Base-by-base conservation (phyloP, 2,113 vertebrate species). In the Gnathonemus longibarbis region DNA sequence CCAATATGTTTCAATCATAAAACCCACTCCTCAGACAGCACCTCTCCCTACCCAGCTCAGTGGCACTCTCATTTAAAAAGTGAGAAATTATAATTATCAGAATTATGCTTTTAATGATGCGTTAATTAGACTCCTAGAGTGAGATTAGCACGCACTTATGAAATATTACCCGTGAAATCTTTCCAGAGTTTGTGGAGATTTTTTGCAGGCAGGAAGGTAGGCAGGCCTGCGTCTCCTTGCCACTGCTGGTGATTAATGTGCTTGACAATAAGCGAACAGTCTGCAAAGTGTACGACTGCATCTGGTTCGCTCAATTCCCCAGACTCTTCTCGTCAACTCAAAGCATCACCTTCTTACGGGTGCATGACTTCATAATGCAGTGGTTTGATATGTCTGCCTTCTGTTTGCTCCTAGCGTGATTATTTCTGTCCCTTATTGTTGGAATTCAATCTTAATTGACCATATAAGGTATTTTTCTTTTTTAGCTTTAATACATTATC, bases 41-140 rank as follows among this genome's bases (percentile, higher is more conserved):
- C 92, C 93, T 93, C 92, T 94, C 92, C 94, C 93, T 93, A 93
- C 94, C 91, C 93, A 92, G 93, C 95, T 95, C 95, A 94, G 92
- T 94, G 91, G 92, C 92, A 90, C 92, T 94, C 94, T 93, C 96
- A 96, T 96, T 96, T 95, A 96, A 96, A 96, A 97, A 94, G 96
- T 96, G 96, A 95, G 96, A 97, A 96, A 96, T 96, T 96, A 96
- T 97, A 97, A 97, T 97, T 95, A 97, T 97, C 95, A 95, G 96
- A 97, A 97, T 96, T 96, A 97, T 96, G 96, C 94, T 96, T 96
- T 97, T 96, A 97, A 96, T 97, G 95, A 97, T 96, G 96, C 95
- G 95, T 96, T 96, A 97, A 97, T 97, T 96, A 96, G 96, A 96
- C 96, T 96, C 96, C 95, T 95, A 95, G 93, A 96, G 96, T 95